phyloP scores from a whole-genome alignment of 2,888 invertebrate genomes.

The Endotricha flammealis region DNA sequence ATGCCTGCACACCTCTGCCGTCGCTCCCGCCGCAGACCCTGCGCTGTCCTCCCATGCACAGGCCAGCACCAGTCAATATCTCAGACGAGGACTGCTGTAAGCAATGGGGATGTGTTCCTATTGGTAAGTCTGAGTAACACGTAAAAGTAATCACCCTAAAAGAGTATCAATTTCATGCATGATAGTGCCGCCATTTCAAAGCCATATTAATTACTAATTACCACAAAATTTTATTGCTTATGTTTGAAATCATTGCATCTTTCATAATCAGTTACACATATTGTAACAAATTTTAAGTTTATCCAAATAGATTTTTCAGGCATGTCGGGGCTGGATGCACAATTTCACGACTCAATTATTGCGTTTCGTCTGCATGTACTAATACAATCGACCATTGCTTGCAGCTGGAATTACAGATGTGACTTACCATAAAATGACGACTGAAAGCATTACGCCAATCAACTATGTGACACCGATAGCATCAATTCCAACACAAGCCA shows the following conservation, averaged over 20 bases:
- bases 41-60: conserved; percentile 83
- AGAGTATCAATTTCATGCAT: too few species aligned
- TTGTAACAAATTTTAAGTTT: too few species aligned
- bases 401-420: conserved; percentile 51
- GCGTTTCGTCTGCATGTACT: conserved; percentile 34
- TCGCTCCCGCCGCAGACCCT: conserved; percentile 86
- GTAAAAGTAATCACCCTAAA: too few species aligned
- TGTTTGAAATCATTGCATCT: conserved; percentile 1
- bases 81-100: conserved; percentile 90
- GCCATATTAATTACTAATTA: too few species aligned
- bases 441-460: conserved; percentile 28
- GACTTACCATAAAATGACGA: conserved; percentile 37
- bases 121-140: too few species aligned
- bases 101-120: conserved; percentile 82
- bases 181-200: too few species aligned
- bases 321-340: too few species aligned
- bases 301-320: too few species aligned
- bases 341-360: too few species aligned
- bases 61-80: conserved; percentile 79
- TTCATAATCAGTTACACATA: background rate
- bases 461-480: conserved; percentile 54
- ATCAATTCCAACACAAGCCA: conserved; percentile 31
- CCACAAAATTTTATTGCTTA: too few species aligned
- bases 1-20: conserved; percentile 87
- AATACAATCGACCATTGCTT: conserved; percentile 55